phyloP scores from a whole-genome alignment of 1,140 invertebrate genomes.

The Drosophila serrata region DNA sequence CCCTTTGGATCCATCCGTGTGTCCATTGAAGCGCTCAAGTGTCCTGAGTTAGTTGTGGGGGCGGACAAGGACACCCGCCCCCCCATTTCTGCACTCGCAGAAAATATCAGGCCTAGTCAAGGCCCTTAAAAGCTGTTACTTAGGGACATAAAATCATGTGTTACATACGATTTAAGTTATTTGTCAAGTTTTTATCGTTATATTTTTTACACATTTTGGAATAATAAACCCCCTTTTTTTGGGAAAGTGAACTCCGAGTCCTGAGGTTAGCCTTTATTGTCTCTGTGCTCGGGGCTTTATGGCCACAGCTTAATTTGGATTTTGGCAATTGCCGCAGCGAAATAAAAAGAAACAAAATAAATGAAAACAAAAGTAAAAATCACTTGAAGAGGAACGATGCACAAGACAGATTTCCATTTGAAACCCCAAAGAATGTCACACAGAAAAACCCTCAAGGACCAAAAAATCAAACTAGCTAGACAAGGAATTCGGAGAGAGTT shows the following conservation, averaged over 20 bases:
- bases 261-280: constrained; percentile 38
- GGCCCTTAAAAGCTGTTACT: not conserved
- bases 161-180: not conserved
- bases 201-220: not conserved
- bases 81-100: constrained; percentile 1
- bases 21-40: constrained; percentile 39
- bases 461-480: not conserved
- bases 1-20: constrained; percentile 37
- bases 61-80: constrained; percentile 17
- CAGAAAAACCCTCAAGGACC: not conserved
- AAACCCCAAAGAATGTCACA: not conserved
- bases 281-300: constrained; percentile 48
- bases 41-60: constrained; percentile 33
- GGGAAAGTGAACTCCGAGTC: not conserved
- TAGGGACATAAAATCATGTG: not conserved
- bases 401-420: not conserved
- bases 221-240: not conserved
- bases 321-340: constrained; percentile 45
- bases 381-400: constrained; percentile 25
- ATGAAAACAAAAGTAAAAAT: constrained; percentile 27
- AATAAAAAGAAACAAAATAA: constrained; percentile 7
- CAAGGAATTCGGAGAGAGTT: not conserved
- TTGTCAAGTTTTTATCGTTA: not conserved
- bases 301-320: constrained; percentile 58
- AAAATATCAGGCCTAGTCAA: constrained; percentile 14